Evolutionary conservation across 2,797 vertebrate genomes (phyloP).

Genomic region (Semotilus atromaculatus): DNA sequence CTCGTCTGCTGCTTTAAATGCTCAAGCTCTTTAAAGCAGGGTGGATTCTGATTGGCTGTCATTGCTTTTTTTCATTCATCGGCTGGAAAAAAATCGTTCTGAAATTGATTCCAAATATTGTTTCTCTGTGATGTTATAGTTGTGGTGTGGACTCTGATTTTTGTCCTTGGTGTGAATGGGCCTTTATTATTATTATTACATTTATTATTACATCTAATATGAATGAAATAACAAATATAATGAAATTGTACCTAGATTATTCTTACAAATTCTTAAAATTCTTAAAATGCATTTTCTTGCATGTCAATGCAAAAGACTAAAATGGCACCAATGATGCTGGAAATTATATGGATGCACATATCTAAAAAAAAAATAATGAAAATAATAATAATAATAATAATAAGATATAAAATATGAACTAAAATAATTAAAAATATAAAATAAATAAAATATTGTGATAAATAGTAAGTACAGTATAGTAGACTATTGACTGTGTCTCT

Average conservation of each 20-base stretch:
- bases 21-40: too few species aligned
- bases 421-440: not conserved
- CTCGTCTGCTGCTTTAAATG: too few species aligned
- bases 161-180: too few species aligned
- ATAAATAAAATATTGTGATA: not conserved
- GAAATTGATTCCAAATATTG: too few species aligned
- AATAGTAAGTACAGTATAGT: not conserved
- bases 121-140: too few species aligned
- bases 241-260: not conserved
- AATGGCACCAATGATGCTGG: not conserved
- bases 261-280: not conserved
- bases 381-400: too few species aligned
- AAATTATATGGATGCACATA: not conserved
- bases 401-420: not conserved
- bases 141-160: too few species aligned
- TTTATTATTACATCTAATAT: not conserved
- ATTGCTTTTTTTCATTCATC: too few species aligned
- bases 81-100: too few species aligned
- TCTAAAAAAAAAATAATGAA: too few species aligned
- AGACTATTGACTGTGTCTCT: conserved; percentile 10
- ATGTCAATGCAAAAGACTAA: not conserved
- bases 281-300: too few species aligned
- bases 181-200: not conserved
- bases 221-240: not conserved
- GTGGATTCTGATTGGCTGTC: too few species aligned